Percentiles rank a stretch among this genome's conserved stretches.
Conservation (phyloP, 2,797 vertebrate species). For the Mormyrops boulengeri region DNA sequence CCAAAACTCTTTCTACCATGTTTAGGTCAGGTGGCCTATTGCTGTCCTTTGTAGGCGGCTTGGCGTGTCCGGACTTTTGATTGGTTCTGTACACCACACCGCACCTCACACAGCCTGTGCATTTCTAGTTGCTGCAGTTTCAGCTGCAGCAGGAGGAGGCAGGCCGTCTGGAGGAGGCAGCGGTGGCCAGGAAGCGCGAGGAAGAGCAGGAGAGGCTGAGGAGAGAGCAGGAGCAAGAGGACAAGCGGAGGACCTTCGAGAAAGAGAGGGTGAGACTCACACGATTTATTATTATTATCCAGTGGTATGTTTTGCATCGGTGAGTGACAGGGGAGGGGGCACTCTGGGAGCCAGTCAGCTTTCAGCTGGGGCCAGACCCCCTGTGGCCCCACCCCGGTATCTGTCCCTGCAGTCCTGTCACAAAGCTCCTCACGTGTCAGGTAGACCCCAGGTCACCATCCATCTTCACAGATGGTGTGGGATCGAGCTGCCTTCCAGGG, state of each 20-base stretch:
- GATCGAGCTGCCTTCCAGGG: constrained; percentile 9
- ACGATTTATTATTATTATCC: not conserved
- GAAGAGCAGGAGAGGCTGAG: constrained; percentile 65
- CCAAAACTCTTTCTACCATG: not conserved
- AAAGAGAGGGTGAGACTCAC: constrained; percentile 59
- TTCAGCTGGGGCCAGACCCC: not conserved
- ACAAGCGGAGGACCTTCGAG: constrained; percentile 62
- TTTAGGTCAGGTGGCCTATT: not conserved
- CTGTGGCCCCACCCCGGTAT: not conserved
- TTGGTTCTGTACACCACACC: not conserved
- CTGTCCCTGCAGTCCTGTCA: not conserved
- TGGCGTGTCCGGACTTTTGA: not conserved
- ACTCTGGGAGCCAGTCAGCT: not conserved
- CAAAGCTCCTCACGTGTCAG: not conserved
- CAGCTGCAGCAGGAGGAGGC: constrained; percentile 76
- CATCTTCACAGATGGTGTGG: constrained; percentile 17
- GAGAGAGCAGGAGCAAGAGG: constrained; percentile 65
- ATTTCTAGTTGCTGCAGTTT: constrained; percentile 75
- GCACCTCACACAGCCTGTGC: constrained; percentile 2
- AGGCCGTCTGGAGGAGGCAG: constrained; percentile 69
- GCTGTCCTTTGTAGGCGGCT: not conserved
- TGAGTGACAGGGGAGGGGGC: not conserved
- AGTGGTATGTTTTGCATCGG: not conserved
- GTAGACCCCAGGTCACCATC: not conserved
- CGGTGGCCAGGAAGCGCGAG: constrained; percentile 67